Percentiles rank a stretch among this genome's conserved stretches.
Conservation (phyloP, 35 echinoderm and acorn worm species). For the Ophioderma brevispina region DNA sequence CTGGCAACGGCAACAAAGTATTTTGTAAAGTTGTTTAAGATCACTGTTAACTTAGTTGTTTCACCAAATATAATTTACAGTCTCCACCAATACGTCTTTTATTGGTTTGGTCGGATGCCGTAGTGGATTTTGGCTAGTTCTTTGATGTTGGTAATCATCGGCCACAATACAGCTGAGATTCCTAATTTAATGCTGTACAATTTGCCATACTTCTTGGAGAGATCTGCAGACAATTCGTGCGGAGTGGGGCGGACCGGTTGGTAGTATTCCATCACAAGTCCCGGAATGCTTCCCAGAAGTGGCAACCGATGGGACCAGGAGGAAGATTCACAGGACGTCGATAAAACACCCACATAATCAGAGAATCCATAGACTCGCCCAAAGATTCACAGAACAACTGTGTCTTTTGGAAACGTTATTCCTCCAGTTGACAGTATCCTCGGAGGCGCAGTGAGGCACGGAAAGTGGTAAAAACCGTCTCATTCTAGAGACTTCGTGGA, state of each 20-base stretch:
- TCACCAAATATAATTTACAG: no score
- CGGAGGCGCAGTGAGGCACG: conserved; percentile 50
- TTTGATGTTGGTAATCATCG: not conserved
- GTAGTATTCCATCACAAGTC: not conserved
- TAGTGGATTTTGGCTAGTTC: no score
- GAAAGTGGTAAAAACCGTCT: conserved; percentile 4
- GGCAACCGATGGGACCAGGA: not conserved
- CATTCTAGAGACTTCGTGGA: conserved; percentile 41
- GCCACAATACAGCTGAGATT: not conserved
- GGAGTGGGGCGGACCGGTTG: not conserved
- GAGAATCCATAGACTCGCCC: not conserved
- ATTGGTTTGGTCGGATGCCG: no score
- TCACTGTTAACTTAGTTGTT: no score
- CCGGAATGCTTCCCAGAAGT: not conserved
- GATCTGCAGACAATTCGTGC: not conserved
- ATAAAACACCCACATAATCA: not conserved
- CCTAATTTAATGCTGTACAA: not conserved
- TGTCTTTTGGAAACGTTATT: no score
- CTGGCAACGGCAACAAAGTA: no score
- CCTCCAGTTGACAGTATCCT: conserved; percentile 39
- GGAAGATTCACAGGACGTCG: not conserved
- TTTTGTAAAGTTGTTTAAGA: no score
- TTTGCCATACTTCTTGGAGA: not conserved
- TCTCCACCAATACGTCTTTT: no score
- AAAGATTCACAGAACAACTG: no score